Evolutionary conservation across 2,888 invertebrate species (phyloP), one percentile per base, ranked within the genome.

Genomic region (Exephanes ischioxanthus): DNA sequence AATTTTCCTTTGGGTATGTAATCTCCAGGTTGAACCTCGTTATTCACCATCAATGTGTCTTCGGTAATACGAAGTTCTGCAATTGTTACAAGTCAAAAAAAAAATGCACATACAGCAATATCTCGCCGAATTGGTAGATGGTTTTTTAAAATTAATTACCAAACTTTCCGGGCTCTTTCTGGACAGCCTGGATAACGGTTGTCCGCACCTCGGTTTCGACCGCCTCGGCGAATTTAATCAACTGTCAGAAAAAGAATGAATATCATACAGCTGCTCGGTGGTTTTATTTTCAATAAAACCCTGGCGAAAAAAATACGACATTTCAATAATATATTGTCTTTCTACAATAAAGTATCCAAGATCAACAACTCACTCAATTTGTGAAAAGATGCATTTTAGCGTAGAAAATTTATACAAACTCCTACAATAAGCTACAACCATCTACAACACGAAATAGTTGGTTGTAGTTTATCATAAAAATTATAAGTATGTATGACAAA

Each of bases 171-270:
- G 97, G 96, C 89, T 95, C 94, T n/a, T 95, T 95, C 94, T 96
- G 95, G 87, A 94, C 94, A 4, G 97, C 96, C 94, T 97, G 97
- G 83, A 98, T 96, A 1, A 98, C 96, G 91, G 96, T 96, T 14
- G 96, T 96, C 90, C 95, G 95, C 37, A 97, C 91, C 94, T 97
- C 97, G 72, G 94, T 93, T 91, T 97, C 97, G 2, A 97, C 96
- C 91, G 96, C 96, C 87, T 95, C 94, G 0, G 96, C 96, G 90
- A 96, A 95, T 92, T 96, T 95, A 7, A 97, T 93, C 94, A 97
- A 94, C 97, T 97, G 90, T 80, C 95, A 53, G 14, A 71, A 75
- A 75, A 72, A 73, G 63, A 79, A 79, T 58, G 79, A 45, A 80
- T 77, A 70, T 78, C 16, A 41, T 77, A 58, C 14, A 0, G 2